These are phyloP conservation scores for Drosophila incognita DNA, from an alignment of 2,888 invertebrate species.

Conservation along the genomic window DNA sequence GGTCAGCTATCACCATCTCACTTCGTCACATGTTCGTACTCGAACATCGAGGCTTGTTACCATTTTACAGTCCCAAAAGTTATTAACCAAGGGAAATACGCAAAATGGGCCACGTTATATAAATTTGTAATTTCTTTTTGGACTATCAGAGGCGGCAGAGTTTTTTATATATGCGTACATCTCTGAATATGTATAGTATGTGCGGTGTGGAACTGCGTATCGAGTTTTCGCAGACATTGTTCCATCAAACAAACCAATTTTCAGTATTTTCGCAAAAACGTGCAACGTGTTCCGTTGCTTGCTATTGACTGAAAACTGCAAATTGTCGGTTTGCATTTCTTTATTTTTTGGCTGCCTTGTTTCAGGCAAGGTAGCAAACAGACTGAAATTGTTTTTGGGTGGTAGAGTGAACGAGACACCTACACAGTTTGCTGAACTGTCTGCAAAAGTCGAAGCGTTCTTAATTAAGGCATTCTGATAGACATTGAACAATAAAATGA, in stretches of 20 bases:
- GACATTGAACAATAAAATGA: constrained; percentile 67
- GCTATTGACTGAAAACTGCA: constrained; percentile 75
- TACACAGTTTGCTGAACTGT: constrained; percentile 45
- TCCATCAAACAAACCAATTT: constrained; percentile 79
- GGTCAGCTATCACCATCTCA: too few relatives aligned
- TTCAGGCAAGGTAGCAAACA: constrained; percentile 51
- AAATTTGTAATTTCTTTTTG: constrained; percentile 40
- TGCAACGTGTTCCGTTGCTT: constrained; percentile 35
- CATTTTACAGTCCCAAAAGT: constrained; percentile 42
- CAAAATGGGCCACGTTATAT: constrained; percentile 40
- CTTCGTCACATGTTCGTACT: too few relatives aligned
- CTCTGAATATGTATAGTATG: neutral
- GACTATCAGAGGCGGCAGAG: constrained; percentile 24
- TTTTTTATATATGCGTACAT: constrained; percentile 2
- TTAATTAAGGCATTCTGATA: constrained; percentile 74
- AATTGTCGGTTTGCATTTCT: constrained; percentile 70
- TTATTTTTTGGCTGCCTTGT: constrained; percentile 20
- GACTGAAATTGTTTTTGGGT: constrained; percentile 6
- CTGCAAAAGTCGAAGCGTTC: constrained; percentile 63
- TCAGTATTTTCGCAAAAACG: constrained; percentile 73
- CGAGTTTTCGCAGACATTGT: constrained; percentile 68
- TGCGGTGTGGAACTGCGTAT: constrained; percentile 18
- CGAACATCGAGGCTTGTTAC: constrained; percentile 32
- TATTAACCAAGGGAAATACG: constrained; percentile 42
- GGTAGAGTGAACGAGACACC: constrained; percentile 10